phyloP scores from a whole-genome alignment of 2,113 vertebrate species.

The Empidonax alnorum region DNA sequence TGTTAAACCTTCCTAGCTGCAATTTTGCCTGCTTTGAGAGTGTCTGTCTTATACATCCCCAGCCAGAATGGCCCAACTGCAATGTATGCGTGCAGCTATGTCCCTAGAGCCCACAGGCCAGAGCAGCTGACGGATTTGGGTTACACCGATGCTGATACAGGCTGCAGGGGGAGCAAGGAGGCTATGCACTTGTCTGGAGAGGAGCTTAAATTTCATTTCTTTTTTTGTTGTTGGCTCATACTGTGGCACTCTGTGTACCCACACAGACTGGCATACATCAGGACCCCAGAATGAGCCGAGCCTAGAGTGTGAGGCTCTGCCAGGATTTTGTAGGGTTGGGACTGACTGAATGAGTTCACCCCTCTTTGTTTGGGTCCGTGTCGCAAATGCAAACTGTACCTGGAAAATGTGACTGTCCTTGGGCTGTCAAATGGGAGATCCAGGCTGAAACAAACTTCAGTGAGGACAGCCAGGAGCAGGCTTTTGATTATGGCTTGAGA shows the following conservation, averaged over 20 bases:
- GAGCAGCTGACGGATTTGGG: background rate
- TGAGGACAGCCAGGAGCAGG: background rate
- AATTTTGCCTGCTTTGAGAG: background rate
- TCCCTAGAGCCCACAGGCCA: background rate
- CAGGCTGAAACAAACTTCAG: background rate
- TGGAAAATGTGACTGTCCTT: background rate
- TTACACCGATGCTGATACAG: background rate
- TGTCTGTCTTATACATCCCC: background rate
- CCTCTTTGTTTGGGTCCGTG: background rate
- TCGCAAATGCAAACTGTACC: background rate
- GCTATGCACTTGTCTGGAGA: background rate
- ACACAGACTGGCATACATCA: background rate
- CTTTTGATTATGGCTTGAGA: background rate
- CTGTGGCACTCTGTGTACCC: background rate
- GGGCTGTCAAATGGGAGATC: background rate
- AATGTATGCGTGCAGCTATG: fast-evolving
- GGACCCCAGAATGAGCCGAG: background rate
- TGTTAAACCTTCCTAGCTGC: background rate
- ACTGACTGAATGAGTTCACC: background rate
- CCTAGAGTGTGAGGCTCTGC: background rate
- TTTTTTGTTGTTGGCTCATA: background rate
- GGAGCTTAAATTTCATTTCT: background rate
- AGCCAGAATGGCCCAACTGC: background rate
- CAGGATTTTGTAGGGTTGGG: background rate
- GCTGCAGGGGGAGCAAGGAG: background rate